Percentiles rank a stretch among this genome's conserved stretches.
Evolutionary conservation across 2,797 vertebrate genomes (phyloP).

Genomic region (Vespertilio murinus): DNA sequence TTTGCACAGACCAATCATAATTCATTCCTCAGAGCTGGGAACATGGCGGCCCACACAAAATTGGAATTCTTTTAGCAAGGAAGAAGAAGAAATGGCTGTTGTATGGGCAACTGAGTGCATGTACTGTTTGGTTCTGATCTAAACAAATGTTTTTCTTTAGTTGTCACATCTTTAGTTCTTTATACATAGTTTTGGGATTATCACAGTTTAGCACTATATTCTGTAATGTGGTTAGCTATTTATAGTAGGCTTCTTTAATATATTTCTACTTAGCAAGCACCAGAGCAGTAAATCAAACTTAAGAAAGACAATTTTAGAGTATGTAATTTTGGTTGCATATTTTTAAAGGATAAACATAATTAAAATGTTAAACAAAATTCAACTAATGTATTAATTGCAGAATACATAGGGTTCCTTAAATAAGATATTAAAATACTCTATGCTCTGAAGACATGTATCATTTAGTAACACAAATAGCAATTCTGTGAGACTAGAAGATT

Average conservation of each 20-base stretch:
- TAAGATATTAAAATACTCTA: background rate
- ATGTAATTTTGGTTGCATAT: background rate
- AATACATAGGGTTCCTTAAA: background rate
- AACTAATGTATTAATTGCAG: background rate
- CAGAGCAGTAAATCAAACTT: background rate
- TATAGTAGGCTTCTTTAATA: background rate
- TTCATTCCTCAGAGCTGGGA: background rate
- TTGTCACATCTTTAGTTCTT: background rate
- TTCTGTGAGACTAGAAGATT: background rate
- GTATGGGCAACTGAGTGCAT: background rate
- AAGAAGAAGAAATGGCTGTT: background rate
- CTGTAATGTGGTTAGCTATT: background rate
- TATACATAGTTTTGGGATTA: background rate
- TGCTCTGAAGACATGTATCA: background rate
- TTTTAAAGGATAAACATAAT: background rate
- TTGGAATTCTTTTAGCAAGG: background rate
- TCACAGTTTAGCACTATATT: background rate
- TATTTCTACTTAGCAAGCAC: constrained; percentile 1
- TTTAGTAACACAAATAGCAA: constrained; percentile 45
- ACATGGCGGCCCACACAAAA: background rate
- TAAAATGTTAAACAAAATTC: constrained; percentile 19
- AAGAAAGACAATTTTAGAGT: constrained; percentile 13
- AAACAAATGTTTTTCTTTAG: background rate
- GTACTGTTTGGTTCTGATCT: background rate
- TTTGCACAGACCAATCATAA: background rate